A percentile compares a stretch with the other conserved stretches of the same genome.
phyloP scores from a whole-genome alignment of 2,888 invertebrate genomes.

The Athalia circularis region DNA sequence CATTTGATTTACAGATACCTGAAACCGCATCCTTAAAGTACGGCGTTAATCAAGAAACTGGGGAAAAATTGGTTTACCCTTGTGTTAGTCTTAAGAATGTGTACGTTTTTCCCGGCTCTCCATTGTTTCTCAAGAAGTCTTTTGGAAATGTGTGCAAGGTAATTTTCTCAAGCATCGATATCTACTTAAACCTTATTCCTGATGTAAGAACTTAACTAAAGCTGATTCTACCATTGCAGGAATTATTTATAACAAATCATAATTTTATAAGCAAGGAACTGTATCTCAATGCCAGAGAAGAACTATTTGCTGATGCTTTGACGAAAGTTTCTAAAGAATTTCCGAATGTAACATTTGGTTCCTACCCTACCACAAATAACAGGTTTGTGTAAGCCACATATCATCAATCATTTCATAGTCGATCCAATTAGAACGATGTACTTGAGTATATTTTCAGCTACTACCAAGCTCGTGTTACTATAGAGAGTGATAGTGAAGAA shows the following conservation, averaged over 20 bases:
- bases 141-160: constrained; percentile 71
- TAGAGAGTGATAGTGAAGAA: constrained; percentile 73
- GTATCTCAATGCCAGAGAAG: constrained; percentile 74
- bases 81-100: constrained; percentile 78
- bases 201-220: constrained; percentile 26
- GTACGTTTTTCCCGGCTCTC: constrained; percentile 84
- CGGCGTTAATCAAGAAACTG: constrained; percentile 64
- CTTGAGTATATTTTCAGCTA: constrained; percentile 64
- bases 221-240: constrained; percentile 58
- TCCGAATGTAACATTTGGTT: constrained; percentile 76
- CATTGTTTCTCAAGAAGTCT: constrained; percentile 74
- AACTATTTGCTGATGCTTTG: constrained; percentile 72
- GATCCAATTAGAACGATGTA: no score
- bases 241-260: constrained; percentile 70
- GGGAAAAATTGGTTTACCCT: constrained; percentile 71
- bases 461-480: constrained; percentile 75
- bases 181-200: neutral
- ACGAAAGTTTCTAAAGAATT: constrained; percentile 72
- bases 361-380: constrained; percentile 75
- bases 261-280: constrained; percentile 73
- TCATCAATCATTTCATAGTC: no score
- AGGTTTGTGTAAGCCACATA: constrained; percentile 62
- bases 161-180: constrained; percentile 38
- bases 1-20: constrained; percentile 67
- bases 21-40: constrained; percentile 73